Conservation (phyloP, 2,113 vertebrate species). For the Takifugu bimaculatus region DNA sequence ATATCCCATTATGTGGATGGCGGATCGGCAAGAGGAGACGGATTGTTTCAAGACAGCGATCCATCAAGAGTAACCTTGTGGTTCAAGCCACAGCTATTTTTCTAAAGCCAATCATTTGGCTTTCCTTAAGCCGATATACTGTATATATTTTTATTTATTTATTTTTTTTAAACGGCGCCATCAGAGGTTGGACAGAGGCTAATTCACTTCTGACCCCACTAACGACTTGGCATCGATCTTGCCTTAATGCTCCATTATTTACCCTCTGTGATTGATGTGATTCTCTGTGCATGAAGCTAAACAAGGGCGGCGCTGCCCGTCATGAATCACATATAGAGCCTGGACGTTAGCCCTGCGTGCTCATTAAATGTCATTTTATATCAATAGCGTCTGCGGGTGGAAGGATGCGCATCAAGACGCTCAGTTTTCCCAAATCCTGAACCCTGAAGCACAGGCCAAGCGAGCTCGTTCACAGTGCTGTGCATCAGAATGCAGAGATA, state of each 20-base stretch:
- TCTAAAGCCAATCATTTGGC: slow-evolving; percentile 13
- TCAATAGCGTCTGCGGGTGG: neutral
- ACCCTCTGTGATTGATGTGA: slow-evolving; percentile 16
- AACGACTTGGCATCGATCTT: slow-evolving; percentile 44
- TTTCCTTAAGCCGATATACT: slow-evolving; percentile 14
- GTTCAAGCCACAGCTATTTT: slow-evolving; percentile 10
- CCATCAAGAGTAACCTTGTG: slow-evolving; percentile 2
- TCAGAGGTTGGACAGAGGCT: slow-evolving; percentile 26
- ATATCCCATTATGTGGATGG: slow-evolving; percentile 25
- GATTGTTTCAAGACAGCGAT: slow-evolving; percentile 25
- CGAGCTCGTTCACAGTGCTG: neutral
- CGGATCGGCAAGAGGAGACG: slow-evolving; percentile 8
- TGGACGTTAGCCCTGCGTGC: neutral
- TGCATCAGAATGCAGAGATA: neutral
- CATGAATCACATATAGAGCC: slow-evolving; percentile 25
- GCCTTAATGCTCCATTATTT: slow-evolving; percentile 43
- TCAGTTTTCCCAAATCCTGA: too few relatives aligned
- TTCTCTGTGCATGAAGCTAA: slow-evolving; percentile 14
- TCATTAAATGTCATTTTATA: slow-evolving; percentile 6
- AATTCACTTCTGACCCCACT: slow-evolving; percentile 30
- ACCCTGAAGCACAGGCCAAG: neutral
- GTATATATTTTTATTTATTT: slow-evolving; percentile 37
- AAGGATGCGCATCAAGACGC: neutral
- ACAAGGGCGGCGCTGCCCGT: neutral
- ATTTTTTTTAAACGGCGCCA: slow-evolving; percentile 29